These are phyloP conservation scores for Macrosiphum euphorbiae DNA, from an alignment of 2,888 invertebrate genomes.

Conservation along the genomic window DNA sequence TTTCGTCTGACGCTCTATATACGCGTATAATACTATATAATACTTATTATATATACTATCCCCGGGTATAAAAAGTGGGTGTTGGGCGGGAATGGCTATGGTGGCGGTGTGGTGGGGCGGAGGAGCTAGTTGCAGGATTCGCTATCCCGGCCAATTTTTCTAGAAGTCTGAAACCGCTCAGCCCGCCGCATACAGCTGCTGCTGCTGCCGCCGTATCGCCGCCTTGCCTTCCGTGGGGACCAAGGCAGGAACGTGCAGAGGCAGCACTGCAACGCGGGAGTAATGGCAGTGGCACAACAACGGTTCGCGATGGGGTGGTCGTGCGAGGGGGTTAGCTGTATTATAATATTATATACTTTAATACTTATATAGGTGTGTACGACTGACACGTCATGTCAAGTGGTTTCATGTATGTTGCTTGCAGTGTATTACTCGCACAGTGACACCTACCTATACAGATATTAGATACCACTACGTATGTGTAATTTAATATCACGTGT, in stretches of 20 bases:
- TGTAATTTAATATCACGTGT: not conserved
- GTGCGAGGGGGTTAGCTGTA: not conserved
- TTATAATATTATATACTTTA: slow-evolving; percentile 7
- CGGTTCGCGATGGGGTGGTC: not conserved
- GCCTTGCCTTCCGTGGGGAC: not conserved
- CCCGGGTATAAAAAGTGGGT: not conserved
- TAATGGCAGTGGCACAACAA: not conserved
- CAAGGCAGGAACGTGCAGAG: not conserved
- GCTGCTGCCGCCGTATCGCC: not conserved
- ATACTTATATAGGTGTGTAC: not conserved
- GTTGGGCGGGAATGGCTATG: not conserved
- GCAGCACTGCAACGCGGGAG: not conserved
- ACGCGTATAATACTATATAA: not conserved
- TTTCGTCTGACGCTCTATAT: slow-evolving; percentile 1
- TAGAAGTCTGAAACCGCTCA: slow-evolving; percentile 1
- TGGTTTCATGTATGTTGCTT: not conserved
- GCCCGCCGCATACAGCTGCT: not conserved
- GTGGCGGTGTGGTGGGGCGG: not conserved
- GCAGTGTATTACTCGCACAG: not conserved
- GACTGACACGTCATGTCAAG: not conserved
- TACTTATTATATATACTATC: not conserved
- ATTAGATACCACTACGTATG: not conserved
- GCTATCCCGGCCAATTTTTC: slow-evolving; percentile 20
- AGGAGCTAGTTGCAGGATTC: not conserved
- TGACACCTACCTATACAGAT: not conserved